Percentiles rank a stretch among this genome's conserved stretches.
Evolutionary conservation across 92 coral and sea anemone species (phyloP).

Genomic region (Porites rus): DNA sequence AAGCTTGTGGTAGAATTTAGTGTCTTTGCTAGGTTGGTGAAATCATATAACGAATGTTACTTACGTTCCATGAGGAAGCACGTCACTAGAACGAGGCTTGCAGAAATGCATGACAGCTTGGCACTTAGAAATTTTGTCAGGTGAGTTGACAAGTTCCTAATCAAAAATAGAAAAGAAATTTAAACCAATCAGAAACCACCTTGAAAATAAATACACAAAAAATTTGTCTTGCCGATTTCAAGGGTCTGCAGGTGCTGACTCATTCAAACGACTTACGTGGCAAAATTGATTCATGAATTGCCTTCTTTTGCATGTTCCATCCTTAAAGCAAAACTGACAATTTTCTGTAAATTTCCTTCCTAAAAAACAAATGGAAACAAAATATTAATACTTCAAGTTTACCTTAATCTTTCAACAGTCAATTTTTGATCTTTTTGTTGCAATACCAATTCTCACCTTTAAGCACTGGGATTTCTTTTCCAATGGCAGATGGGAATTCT

Average conservation of each 20-base stretch:
- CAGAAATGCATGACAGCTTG: conserved; percentile 58
- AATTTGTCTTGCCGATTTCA: too few species aligned
- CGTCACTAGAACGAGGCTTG: conserved; percentile 58
- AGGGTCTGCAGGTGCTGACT: neutral
- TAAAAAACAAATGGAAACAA: neutral
- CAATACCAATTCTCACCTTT: conserved; percentile 22
- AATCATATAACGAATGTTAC: conserved; percentile 1
- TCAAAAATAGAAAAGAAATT: too few species aligned
- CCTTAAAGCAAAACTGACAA: conserved; percentile 64
- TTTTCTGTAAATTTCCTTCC: conserved; percentile 63
- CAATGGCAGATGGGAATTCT: conserved; percentile 42
- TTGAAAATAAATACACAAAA: too few species aligned
- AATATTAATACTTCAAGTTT: too few species aligned
- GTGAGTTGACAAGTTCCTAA: conserved; percentile 68
- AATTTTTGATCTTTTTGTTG: too few species aligned
- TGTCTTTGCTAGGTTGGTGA: neutral
- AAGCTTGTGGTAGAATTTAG: too few species aligned
- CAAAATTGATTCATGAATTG: conserved; percentile 66
- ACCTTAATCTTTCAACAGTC: neutral
- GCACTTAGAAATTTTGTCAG: conserved; percentile 52
- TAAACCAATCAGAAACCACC: neutral
- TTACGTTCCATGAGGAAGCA: conserved; percentile 62
- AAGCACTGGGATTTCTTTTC: conserved; percentile 46
- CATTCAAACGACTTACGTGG: conserved; percentile 40
- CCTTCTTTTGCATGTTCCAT: conserved; percentile 67